A percentile compares a stretch with the other conserved stretches of the same genome.
These are phyloP conservation scores for Imbricaverruca yamaguchii DNA, from an alignment of 2,888 invertebrate species.

Conservation along the genomic window DNA sequence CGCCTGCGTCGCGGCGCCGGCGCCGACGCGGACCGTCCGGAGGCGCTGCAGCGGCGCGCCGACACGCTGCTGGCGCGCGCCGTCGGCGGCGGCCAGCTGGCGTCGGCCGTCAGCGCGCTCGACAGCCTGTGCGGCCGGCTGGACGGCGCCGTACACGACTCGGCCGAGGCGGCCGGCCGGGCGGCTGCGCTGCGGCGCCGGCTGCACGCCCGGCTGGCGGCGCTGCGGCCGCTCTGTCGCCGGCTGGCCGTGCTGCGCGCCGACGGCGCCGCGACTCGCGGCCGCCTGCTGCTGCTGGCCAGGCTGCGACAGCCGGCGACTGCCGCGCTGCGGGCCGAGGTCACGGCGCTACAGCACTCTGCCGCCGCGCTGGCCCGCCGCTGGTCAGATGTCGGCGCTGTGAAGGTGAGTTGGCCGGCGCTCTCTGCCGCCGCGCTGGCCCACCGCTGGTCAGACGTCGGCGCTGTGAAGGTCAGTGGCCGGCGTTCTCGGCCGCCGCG, in stretches of 20 bases:
- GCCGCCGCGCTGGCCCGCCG: slow-evolving; percentile 85
- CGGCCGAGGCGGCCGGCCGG: slow-evolving; percentile 86
- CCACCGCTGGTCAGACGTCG: slow-evolving; percentile 83
- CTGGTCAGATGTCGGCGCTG: slow-evolving; percentile 85
- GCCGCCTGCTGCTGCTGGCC: slow-evolving; percentile 34
- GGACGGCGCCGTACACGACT: slow-evolving; percentile 77
- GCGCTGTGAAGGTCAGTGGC: slow-evolving; percentile 58
- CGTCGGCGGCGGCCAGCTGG: slow-evolving; percentile 89
- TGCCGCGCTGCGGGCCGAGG: slow-evolving; percentile 61
- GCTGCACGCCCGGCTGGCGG: background rate
- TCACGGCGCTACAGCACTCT: slow-evolving; percentile 95
- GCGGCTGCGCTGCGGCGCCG: slow-evolving; percentile 51
- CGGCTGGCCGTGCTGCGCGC: slow-evolving; percentile 36
- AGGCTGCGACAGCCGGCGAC: slow-evolving; percentile 40
- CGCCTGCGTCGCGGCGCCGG: slow-evolving; percentile 44
- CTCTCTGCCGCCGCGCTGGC: slow-evolving; percentile 86
- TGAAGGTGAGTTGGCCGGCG: slow-evolving; percentile 59
- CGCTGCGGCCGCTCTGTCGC: background rate
- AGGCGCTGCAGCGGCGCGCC: slow-evolving; percentile 59
- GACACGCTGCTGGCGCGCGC: slow-evolving; percentile 55
- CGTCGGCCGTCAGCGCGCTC: slow-evolving; percentile 66
- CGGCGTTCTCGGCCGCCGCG: slow-evolving; percentile 91
- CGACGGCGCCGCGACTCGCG: slow-evolving; percentile 37
- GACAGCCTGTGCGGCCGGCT: slow-evolving; percentile 75
- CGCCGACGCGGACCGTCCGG: slow-evolving; percentile 74